Evolutionary conservation across 2,113 vertebrate species (phyloP), one percentile per base, ranked within the genome.

Genomic region (Pachycephala philippinensis): DNA sequence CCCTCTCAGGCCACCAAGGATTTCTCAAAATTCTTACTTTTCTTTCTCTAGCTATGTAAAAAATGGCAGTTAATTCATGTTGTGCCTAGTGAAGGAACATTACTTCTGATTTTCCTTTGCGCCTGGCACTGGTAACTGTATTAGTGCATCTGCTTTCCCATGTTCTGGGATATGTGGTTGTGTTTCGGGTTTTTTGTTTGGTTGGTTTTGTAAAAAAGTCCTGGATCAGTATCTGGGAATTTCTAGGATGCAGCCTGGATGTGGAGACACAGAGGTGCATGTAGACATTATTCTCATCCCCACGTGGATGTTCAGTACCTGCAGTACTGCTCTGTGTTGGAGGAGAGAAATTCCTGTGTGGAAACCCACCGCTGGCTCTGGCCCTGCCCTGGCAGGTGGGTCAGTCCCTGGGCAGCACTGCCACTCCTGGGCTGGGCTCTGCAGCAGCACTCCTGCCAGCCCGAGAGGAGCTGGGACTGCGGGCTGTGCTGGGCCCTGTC

Each of bases 311-410:
- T 13, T 28, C 44, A 40, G 20, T 24, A 7, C 23, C 27, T 56
- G 44, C 10, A 53, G 70, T 15, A 6, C 45, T 70, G 33, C 23
- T 81, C 11, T 78, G 6, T 27, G 1, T 4, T 50, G 52, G 39
- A 45, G 78, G 31, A 82, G 13, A n/a, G 18, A 12, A 54, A 27
- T 35, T 8, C 6, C 7, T 33, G 4, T 15, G 2, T 37, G 26
- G 40, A 13, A 64, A 3, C 1, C 2, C n/a, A 14, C 17, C 4
- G 3, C 1, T 44, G 39, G 31, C 31, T 37, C 22, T 57, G 64
- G 14, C 54, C 10, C 26, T 54, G 54, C 54, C 50, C 74, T 80
- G 21, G 79, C 71, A 70, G 57, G 53, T 33, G 72, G 79, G 9
- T 44, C 42, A 31, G 35, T 64, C 45, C 28, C 15, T 12, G 37